These are phyloP conservation scores for Macropodus opercularis DNA, from an alignment of 2,797 vertebrate genomes.

Conservation along the genomic window DNA sequence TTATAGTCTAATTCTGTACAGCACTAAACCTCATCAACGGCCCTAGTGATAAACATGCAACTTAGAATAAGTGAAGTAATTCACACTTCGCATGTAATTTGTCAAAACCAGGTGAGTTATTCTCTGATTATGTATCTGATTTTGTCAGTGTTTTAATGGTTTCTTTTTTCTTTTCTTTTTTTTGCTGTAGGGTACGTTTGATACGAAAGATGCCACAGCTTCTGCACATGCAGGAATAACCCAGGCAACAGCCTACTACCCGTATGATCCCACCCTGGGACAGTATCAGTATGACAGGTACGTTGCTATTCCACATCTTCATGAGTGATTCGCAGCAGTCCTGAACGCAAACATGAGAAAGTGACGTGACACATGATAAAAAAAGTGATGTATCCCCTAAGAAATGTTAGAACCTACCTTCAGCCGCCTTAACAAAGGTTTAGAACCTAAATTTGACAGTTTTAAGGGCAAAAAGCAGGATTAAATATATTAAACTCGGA, in stretches of 20 bases:
- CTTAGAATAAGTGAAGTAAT: neutral
- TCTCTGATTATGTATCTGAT: neutral
- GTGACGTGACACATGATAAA: neutral
- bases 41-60: neutral
- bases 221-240: conserved; percentile 93
- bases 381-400: neutral
- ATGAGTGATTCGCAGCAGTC: neutral
- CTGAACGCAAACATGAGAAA: no score
- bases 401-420: neutral
- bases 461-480: neutral
- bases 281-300: conserved; percentile 90
- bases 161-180: conserved; percentile 42
- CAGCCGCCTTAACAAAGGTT: conserved; percentile 2
- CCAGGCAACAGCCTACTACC: conserved; percentile 92
- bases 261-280: conserved; percentile 93
- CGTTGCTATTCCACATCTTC: neutral
- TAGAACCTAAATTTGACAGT: neutral
- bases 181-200: conserved; percentile 90
- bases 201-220: conserved; percentile 91
- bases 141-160: conserved; percentile 6
- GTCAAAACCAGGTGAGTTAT: neutral
- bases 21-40: neutral
- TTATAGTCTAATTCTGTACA: neutral
- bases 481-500: conserved; percentile 5
- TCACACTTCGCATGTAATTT: neutral